Evolutionary conservation across 2,797 vertebrate species (phyloP), one percentile per base, ranked within the genome.

Genomic region (Spea hammondii): DNA sequence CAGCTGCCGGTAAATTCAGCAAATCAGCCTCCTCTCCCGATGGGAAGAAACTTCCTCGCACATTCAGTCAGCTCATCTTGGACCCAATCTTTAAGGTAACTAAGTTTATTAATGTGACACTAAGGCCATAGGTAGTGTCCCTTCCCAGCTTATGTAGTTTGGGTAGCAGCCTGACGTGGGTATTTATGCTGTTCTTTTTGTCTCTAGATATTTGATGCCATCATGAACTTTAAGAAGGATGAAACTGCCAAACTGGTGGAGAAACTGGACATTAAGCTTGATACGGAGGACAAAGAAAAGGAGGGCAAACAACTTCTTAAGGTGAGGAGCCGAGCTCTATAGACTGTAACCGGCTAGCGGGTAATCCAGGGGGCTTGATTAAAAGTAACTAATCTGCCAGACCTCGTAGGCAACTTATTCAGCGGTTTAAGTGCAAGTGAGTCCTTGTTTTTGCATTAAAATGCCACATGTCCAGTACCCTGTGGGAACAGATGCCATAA

Each of bases 181-280:
- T 7, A 53, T 53, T 53, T 53, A 32, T 32, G 32, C 32, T 3
- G 6, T 7, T 62, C 1, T 62, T 32, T 62, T 62, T 8, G 6
- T 17, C 44, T 11, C 0, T 11, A 91, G 88, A 83, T 91, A 72
- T 92, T 93, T 77, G 89, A 92, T 76, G 88, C 89, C 74, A 86
- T 91, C 81, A 92, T 90, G 88, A 90, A 90, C 83, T 90, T 92
- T 82, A 90, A 89, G 59, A 91, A 91, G 74, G 89, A 93, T 13
- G 88, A 91, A 60, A 85, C 85, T 0, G 85, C 88, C 75, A 91
- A 88, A 83, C 77, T 90, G 78, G 86, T 90, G 45, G 88, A 90
- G 54, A 91, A 92, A 78, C 83, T 88, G 70, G 89, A 88, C 70
- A 87, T 88, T 77, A 91, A 90, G 73, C 83, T 90, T 65, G 90